Evolutionary conservation across 2,113 vertebrate species (phyloP), one percentile per base, ranked within the genome.

Genomic region (Odontesthes bonariensis): DNA sequence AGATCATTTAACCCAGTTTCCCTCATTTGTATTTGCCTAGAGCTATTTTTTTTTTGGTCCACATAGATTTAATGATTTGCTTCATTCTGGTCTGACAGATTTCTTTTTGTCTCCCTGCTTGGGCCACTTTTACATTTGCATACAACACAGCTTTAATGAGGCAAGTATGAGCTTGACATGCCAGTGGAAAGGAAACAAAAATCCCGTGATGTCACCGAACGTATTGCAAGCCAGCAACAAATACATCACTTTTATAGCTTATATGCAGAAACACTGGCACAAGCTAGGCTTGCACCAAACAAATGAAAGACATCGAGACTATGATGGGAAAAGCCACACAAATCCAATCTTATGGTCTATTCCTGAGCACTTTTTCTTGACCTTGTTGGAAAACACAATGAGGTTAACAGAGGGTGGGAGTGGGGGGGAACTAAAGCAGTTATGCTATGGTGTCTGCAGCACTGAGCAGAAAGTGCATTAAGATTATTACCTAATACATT

Each of bases 131-230:
- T 10, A 6, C 67, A 70, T 72, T 59, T 27, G 59, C 69, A 67
- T 19, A 23, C 38, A 27, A 27, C 66, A 69, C 23, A 33, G 52
- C 38, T 75, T 57, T 56, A 72, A 75, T 55, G 14, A 81, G 53
- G 73, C 69, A 74, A 57, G 83, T 67, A 56, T 44, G 58, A 72
- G 75, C 66, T 71, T 82, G 69, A 75, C 62, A 62, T 14, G 12
- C 44, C 8, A 60, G 52, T 53, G 52, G 66, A 55, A 59, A 81
- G 42, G 49, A 61, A 20, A 52, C 1, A 73, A 61, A 56, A 38
- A 72, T 46, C 8, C 57, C 13, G 38, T 63, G 72, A 76, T 68
- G 11, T 82, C 67, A 71, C 23, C 9, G 5, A 42, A 58, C 3
- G 22, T 2, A 6, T 60, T 40, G n/a, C 52, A 75, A 32, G 44